Evolutionary conservation across 2,888 invertebrate species (phyloP).

Genomic region (Tinea pellionella): DNA sequence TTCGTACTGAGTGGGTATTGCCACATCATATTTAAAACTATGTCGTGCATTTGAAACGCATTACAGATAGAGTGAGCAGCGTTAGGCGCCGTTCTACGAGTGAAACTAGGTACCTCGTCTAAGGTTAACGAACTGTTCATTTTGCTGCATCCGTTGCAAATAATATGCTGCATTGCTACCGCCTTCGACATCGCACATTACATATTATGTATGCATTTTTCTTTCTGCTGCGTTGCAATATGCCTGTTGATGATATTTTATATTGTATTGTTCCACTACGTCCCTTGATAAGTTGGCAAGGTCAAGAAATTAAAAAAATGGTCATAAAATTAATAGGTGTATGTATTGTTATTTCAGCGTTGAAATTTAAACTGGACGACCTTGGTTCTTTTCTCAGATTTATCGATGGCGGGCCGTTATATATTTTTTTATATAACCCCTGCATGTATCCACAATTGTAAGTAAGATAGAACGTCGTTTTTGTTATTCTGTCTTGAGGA

Average conservation of each 20-base stretch:
- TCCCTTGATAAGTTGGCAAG: no score
- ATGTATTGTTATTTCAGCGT: not conserved
- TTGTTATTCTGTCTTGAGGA: no score
- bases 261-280: no score
- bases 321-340: no score
- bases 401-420: no score
- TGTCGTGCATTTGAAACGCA: conserved; percentile 4
- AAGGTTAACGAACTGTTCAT: conserved; percentile 65
- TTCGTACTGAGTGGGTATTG: not conserved
- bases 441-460: no score
- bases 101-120: conserved; percentile 52
- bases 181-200: conserved; percentile 52
- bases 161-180: conserved; percentile 55
- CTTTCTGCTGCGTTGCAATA: conserved; percentile 22
- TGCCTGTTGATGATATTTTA: not conserved
- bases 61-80: not conserved
- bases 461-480: no score
- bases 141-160: conserved; percentile 70
- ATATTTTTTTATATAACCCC: no score
- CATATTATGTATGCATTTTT: conserved; percentile 50
- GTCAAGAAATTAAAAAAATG: no score
- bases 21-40: conserved; percentile 8
- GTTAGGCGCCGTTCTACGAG: conserved; percentile 44
- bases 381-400: not conserved
- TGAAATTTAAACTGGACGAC: not conserved